A percentile compares a stretch with the other conserved stretches of the same genome.
These are phyloP conservation scores for Leptarthrus brevirostris DNA, from an alignment of 2,888 invertebrate species.

Conservation along the genomic window DNA sequence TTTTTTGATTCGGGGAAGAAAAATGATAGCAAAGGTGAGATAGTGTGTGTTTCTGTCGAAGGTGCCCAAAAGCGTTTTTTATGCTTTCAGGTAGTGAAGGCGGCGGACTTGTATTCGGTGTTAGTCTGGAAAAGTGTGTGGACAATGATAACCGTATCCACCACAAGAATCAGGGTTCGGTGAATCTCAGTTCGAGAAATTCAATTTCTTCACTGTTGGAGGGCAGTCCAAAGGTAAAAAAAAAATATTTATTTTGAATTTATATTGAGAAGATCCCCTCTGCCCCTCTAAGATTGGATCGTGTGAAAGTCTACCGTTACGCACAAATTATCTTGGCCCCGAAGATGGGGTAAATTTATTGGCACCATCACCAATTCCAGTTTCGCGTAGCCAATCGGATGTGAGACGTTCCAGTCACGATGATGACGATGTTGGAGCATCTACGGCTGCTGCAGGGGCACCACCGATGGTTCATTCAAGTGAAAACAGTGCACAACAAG, in stretches of 20 bases:
- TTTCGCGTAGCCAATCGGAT: conserved; percentile 70
- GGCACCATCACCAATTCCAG: conserved; percentile 68
- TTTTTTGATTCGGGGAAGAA: conserved; percentile 83
- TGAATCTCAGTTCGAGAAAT: conserved; percentile 72
- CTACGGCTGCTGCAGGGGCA: conserved; percentile 57
- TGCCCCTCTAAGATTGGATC: conserved; percentile 85
- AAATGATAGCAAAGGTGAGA: conserved; percentile 72
- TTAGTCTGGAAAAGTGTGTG: conserved; percentile 85
- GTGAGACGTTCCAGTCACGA: conserved; percentile 64
- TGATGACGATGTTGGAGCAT: conserved; percentile 65
- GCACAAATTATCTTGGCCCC: conserved; percentile 51
- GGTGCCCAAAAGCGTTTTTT: not conserved
- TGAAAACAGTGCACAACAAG: conserved; percentile 66
- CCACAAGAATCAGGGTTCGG: conserved; percentile 1
- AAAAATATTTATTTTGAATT: conserved; percentile 18
- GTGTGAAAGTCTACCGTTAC: conserved; percentile 76
- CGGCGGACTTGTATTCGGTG: conserved; percentile 83
- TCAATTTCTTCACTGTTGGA: conserved; percentile 77
- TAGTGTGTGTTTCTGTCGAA: not conserved
- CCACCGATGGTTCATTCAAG: conserved; percentile 57
- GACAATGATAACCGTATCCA: conserved; percentile 74
- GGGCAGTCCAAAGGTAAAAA: conserved; percentile 47
- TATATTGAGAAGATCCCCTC: too few relatives aligned
- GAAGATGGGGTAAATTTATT: conserved; percentile 56
- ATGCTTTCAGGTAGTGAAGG: not conserved